Conservation (phyloP, 2,113 vertebrate species). For the Notothenia coriiceps region DNA sequence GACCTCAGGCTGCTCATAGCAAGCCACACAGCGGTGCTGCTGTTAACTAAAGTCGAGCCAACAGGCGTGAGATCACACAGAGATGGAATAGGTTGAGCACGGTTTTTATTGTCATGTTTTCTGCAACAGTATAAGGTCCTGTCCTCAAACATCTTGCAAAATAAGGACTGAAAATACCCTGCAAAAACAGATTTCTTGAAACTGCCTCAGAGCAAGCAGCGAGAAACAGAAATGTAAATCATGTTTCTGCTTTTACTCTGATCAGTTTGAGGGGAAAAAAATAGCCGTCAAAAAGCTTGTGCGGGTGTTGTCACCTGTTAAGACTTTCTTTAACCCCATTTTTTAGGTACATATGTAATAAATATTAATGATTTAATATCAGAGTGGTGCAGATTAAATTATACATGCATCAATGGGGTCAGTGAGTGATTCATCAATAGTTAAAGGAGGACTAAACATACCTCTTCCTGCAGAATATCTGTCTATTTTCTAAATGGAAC, state of each 20-base stretch:
- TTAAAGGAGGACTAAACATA: slow-evolving; percentile 72
- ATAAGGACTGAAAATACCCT: slow-evolving; percentile 7
- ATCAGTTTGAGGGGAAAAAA: neutral
- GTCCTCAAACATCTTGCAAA: slow-evolving; percentile 33
- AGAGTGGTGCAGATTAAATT: slow-evolving; percentile 74
- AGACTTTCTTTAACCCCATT: slow-evolving; percentile 38
- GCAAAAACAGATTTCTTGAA: slow-evolving; percentile 8
- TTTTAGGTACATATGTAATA: slow-evolving; percentile 61
- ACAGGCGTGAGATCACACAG: slow-evolving; percentile 45
- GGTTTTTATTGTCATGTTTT: slow-evolving; percentile 37
- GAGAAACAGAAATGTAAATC: slow-evolving; percentile 23
- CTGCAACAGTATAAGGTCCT: slow-evolving; percentile 2
- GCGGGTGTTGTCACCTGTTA: slow-evolving; percentile 42
- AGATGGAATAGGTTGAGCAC: slow-evolving; percentile 16
- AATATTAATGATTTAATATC: slow-evolving; percentile 76
- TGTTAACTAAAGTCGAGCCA: slow-evolving; percentile 47
- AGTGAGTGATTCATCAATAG: slow-evolving; percentile 77
- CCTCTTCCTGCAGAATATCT: slow-evolving; percentile 61
- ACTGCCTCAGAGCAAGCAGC: neutral
- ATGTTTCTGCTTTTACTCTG: slow-evolving; percentile 15
- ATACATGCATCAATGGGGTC: slow-evolving; percentile 80
- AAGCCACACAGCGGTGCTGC: slow-evolving; percentile 22
- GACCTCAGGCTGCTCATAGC: slow-evolving; percentile 37
- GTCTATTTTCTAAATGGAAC: slow-evolving; percentile 58
- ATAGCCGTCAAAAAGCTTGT: slow-evolving; percentile 27